phyloP scores from a whole-genome alignment of 2,888 invertebrate genomes.

The Phyllotreta striolata region DNA sequence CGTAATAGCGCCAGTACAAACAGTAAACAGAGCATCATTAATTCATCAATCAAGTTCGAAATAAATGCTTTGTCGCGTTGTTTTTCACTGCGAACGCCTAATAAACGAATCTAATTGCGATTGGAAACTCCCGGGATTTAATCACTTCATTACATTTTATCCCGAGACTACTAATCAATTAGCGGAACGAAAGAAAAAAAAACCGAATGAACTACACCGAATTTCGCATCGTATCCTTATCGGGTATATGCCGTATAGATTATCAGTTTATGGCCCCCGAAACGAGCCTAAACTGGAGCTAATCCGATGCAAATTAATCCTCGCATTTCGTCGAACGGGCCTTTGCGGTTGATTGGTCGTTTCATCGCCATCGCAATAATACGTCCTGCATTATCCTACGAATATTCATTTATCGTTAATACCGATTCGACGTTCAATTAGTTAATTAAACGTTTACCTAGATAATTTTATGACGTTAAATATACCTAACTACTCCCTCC shows the following conservation, averaged over 20 bases:
- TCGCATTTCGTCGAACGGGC: background rate
- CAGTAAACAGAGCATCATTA: too few relatives aligned
- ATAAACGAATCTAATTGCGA: background rate
- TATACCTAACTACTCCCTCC: too few relatives aligned
- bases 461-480: too few relatives aligned
- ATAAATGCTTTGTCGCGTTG: too few relatives aligned
- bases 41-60: too few relatives aligned
- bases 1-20: too few relatives aligned
- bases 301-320: constrained; percentile 17
- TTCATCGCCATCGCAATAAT: constrained; percentile 1
- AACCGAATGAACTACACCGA: too few relatives aligned
- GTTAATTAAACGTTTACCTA: too few relatives aligned
- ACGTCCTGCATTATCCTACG: background rate
- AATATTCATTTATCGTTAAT: too few relatives aligned
- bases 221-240: background rate
- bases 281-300: background rate
- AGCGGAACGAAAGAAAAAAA: background rate
- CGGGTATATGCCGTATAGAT: too few relatives aligned
- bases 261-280: background rate
- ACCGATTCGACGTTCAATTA: too few relatives aligned
- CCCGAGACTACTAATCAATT: background rate
- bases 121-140: background rate
- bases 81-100: too few relatives aligned
- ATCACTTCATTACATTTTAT: constrained; percentile 6
- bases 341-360: background rate